Base-by-base conservation (phyloP, 2,113 vertebrate genomes). In the Lasiurus borealis region DNA sequence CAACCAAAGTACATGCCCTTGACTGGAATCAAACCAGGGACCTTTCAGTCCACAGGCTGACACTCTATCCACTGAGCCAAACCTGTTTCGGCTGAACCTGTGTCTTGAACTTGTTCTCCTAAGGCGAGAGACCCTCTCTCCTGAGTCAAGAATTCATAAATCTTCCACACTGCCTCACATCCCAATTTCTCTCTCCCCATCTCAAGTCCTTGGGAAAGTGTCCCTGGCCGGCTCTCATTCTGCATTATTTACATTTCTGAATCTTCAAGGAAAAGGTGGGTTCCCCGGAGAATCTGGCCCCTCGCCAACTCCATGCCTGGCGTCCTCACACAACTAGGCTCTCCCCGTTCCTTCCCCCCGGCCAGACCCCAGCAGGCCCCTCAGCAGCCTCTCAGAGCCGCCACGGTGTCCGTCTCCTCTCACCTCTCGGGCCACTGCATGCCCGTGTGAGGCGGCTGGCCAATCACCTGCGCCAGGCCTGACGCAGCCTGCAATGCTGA, bases 251-350 rank as follows among this genome's bases (percentile, higher is more conserved):
- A 92, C 0, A 23, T 23, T 84, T 66, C 25, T 40, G 88, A 52
- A 85, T 92, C 62, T 95, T 85, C 34, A 69, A 88, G 73, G 29
- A 90, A 34, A 82, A 36, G 6, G 19, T 1, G 9, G n/a, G 44
- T 50, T 40, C 40, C 40, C 40, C 40, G 40, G 40, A 40, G 40
- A 84, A 75, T 29, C 16, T 34, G 48, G 48, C 23, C 25, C 31
- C 8, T 54, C 3, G 3, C 62, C 11, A 44, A 44, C 19, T n/a
- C 19, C 27, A 8, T 0, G 19, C 9, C 5, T 0, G 0, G 10
- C 3, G 23, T 23, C 29, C 13, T 50, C 29, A 29, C 1, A 9
- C 0, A 21, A 27, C 2, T 6, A 2, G 3, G 9, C 14, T 34
- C 64, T 50, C 57, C 6, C 9, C 8, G 5, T 16, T 14, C n/a